Percentiles rank a stretch among this genome's conserved stretches.
These are phyloP conservation scores for Potamarius usumacintae DNA, from an alignment of 2,113 vertebrate species.

Conservation along the genomic window DNA sequence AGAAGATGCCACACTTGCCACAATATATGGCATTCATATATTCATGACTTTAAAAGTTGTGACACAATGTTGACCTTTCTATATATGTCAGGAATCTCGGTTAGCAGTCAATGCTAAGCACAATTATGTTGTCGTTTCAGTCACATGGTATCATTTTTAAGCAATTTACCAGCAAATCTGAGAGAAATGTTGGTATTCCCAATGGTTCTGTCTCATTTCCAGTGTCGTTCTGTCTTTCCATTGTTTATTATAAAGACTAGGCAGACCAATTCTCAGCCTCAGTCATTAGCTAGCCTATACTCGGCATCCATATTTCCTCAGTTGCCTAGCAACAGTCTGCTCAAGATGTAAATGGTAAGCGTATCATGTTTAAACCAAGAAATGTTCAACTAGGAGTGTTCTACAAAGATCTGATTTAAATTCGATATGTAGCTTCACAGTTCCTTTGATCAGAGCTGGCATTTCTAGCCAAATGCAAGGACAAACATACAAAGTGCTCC, in stretches of 20 bases:
- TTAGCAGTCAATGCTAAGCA: not conserved
- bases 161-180: not conserved
- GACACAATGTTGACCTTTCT: not conserved
- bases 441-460: slow-evolving; percentile 2
- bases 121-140: not conserved
- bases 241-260: not conserved
- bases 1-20: not conserved
- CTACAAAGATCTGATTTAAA: not conserved
- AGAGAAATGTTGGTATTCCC: not conserved
- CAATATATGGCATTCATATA: not conserved
- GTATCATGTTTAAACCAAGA: not conserved
- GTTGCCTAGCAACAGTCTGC: slow-evolving; percentile 19
- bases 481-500: slow-evolving; percentile 45
- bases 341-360: not conserved
- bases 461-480: slow-evolving; percentile 28
- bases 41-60: not conserved
- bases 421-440: not conserved
- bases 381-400: not conserved
- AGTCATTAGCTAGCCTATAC: not conserved
- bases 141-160: not conserved
- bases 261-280: not conserved
- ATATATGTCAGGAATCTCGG: not conserved
- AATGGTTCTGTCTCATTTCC: not conserved
- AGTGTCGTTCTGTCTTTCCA: not conserved
- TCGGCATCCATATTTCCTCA: not conserved